Percentiles rank a stretch among this genome's conserved stretches.
Conservation (phyloP, 2,797 vertebrate species). For the Myiothlypis coronata region DNA sequence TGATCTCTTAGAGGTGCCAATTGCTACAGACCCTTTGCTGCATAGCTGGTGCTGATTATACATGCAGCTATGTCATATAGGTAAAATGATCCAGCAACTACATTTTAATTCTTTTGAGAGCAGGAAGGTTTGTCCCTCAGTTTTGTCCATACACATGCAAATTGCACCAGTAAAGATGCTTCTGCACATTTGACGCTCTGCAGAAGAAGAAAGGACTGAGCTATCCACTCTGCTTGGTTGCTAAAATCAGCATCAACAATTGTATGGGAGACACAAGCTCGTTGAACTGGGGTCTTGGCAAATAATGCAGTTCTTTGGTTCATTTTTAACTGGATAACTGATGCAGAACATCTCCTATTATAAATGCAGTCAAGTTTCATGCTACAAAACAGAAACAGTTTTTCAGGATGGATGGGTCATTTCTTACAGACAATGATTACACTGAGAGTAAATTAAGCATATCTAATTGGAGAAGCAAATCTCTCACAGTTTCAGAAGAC, state of each 20-base stretch:
- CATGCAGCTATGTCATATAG: background rate
- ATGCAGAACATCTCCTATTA: slow-evolving; percentile 3
- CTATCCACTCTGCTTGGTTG: background rate
- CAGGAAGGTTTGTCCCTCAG: background rate
- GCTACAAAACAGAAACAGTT: slow-evolving; percentile 6
- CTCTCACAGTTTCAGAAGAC: background rate
- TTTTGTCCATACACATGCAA: accelerated
- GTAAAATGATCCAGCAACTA: background rate
- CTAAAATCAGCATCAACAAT: background rate
- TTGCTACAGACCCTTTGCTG: background rate
- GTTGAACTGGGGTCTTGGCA: background rate
- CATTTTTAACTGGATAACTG: slow-evolving; percentile 19
- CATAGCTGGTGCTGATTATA: background rate
- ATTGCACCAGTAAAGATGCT: background rate
- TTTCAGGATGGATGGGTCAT: slow-evolving; percentile 28
- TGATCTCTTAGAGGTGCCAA: background rate
- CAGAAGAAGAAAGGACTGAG: background rate
- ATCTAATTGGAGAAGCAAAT: slow-evolving; percentile 3
- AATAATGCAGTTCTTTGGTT: background rate
- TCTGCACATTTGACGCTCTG: background rate
- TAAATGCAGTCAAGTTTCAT: background rate
- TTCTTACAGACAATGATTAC: background rate
- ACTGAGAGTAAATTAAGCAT: slow-evolving; percentile 22
- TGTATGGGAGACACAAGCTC: background rate
- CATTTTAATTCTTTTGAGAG: background rate